Evolutionary conservation across 2,113 vertebrate species (phyloP).

Genomic region (Elephas maximus): DNA sequence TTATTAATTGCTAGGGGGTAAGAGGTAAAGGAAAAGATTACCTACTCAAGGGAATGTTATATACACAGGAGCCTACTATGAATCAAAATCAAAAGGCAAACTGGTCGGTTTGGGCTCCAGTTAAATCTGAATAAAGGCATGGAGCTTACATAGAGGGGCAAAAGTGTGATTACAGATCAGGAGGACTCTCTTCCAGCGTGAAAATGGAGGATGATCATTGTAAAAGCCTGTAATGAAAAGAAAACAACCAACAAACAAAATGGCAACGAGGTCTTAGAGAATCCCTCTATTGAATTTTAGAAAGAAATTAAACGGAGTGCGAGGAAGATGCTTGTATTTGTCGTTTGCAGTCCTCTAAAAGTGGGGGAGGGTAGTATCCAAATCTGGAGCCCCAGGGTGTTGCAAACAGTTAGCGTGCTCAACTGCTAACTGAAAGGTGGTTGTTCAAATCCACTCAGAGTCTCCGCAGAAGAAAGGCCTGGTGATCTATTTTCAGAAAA

Average conservation of each 20-base stretch:
- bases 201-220: neutral
- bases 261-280: neutral
- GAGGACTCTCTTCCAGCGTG: neutral
- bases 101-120: neutral
- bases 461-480: too few relatives aligned
- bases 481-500: too few relatives aligned
- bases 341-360: neutral
- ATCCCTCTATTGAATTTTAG: neutral
- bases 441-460: too few relatives aligned
- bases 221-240: neutral
- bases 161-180: neutral
- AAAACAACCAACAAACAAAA: too few relatives aligned
- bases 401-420: too few relatives aligned
- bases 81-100: neutral
- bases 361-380: neutral
- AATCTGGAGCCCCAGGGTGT: neutral
- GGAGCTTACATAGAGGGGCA: neutral
- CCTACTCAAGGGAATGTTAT: neutral
- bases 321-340: neutral
- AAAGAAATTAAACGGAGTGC: neutral
- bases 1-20: too few relatives aligned
- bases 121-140: neutral
- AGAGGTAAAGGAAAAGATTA: neutral
- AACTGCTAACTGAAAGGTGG: too few relatives aligned
- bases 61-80: neutral